Percentiles rank a stretch among this genome's conserved stretches.
These are phyloP conservation scores for Bujurquina vittata DNA, from an alignment of 2,113 vertebrate genomes.

Conservation along the genomic window DNA sequence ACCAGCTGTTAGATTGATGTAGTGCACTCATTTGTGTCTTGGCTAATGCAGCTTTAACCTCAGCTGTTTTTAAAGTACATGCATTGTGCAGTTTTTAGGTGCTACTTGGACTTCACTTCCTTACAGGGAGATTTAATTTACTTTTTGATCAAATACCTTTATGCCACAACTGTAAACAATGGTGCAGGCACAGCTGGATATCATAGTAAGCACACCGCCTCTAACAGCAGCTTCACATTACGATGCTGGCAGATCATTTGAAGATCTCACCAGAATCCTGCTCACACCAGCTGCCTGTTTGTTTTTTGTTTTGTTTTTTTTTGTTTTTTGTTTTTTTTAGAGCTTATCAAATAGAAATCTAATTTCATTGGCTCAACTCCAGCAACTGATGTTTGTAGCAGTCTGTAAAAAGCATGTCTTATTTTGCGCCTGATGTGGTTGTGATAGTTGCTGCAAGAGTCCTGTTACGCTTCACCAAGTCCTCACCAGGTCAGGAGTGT, in stretches of 20 bases:
- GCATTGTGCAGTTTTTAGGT: too few relatives aligned
- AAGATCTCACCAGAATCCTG: background rate
- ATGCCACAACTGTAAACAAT: fast-evolving
- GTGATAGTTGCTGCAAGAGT: background rate
- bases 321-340: too few relatives aligned
- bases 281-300: background rate
- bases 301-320: too few relatives aligned
- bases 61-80: too few relatives aligned
- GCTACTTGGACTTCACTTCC: too few relatives aligned
- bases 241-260: fast-evolving
- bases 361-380: background rate
- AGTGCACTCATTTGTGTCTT: background rate
- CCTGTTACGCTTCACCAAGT: background rate
- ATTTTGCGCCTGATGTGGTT: background rate
- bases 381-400: fast-evolving
- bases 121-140: too few relatives aligned
- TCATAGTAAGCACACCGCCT: fast-evolving
- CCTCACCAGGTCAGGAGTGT: background rate
- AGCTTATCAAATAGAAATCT: background rate
- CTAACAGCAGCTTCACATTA: background rate
- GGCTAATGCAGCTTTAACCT: background rate
- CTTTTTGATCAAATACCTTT: background rate
- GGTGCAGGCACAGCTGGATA: background rate
- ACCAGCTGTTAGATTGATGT: background rate
- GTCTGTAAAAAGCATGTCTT: background rate